phyloP scores from a whole-genome alignment of 2,797 vertebrate genomes.

The Urophycis tenuis region DNA sequence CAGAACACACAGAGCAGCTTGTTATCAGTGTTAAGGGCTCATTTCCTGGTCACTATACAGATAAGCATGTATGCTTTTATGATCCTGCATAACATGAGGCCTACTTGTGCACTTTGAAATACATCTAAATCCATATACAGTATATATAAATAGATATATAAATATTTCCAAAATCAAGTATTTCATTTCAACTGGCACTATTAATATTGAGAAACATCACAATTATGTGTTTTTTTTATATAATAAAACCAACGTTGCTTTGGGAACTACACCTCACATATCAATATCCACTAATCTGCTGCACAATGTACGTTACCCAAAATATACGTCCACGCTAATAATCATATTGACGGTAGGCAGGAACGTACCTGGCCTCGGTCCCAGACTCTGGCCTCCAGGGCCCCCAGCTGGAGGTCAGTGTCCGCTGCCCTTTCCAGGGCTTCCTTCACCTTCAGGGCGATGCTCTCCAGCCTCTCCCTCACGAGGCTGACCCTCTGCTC shows the following conservation, averaged over 20 bases:
- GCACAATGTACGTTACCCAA: not conserved
- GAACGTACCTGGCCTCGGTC: constrained; percentile 41
- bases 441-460: constrained; percentile 57
- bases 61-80: not conserved
- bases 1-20: not conserved
- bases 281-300: not conserved
- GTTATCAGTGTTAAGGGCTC: not conserved
- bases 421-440: constrained; percentile 45
- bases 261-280: not conserved
- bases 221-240: not conserved
- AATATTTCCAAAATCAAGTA: not conserved
- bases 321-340: not conserved
- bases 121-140: not conserved
- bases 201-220: not conserved
- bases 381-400: constrained; percentile 39
- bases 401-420: constrained; percentile 45
- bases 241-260: not conserved
- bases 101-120: not conserved
- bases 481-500: constrained; percentile 53
- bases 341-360: not conserved
- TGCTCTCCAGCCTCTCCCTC: constrained; percentile 52
- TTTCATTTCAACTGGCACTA: not conserved
- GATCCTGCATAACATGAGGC: not conserved
- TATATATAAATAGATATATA: too few species aligned
- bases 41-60: not conserved